Conservation (phyloP, 1,140 invertebrate genomes). For the Drosophila cardini region DNA sequence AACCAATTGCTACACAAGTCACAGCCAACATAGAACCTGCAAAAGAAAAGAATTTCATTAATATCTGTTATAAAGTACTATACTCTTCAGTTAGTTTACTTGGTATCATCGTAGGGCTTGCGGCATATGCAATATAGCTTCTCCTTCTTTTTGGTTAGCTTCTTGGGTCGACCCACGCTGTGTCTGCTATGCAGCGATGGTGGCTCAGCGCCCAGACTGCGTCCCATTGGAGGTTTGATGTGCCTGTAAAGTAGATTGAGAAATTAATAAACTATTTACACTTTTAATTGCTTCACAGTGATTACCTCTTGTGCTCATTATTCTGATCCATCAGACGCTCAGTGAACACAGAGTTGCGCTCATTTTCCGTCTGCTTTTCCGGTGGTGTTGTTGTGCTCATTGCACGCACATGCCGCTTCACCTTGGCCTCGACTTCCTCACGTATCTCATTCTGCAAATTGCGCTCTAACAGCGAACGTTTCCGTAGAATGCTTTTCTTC, state of each 20-base stretch:
- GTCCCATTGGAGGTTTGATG: conserved; percentile 22
- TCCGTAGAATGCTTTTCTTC: conserved; percentile 97
- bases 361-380: conserved; percentile 66
- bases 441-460: conserved; percentile 95
- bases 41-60: conserved; percentile 16
- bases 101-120: conserved; percentile 97
- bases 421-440: conserved; percentile 89
- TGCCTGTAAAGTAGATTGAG: conserved; percentile 3
- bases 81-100: conserved; percentile 85
- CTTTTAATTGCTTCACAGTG: background rate
- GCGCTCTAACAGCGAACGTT: conserved; percentile 94
- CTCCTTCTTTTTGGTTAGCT: conserved; percentile 87
- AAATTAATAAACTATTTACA: background rate
- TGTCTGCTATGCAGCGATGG: conserved; percentile 45
- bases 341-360: conserved; percentile 32
- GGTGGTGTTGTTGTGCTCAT: conserved; percentile 77
- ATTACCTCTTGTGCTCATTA: conserved; percentile 51
- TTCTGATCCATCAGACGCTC: conserved; percentile 57
- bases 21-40: conserved; percentile 98
- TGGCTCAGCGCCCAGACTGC: conserved; percentile 36
- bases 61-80: background rate
- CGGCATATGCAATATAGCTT: conserved; percentile 97
- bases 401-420: conserved; percentile 74
- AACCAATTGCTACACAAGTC: conserved; percentile 99
- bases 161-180: conserved; percentile 72